phyloP scores from a whole-genome alignment of 2,113 vertebrate species.

The Capreolus pygargus region DNA sequence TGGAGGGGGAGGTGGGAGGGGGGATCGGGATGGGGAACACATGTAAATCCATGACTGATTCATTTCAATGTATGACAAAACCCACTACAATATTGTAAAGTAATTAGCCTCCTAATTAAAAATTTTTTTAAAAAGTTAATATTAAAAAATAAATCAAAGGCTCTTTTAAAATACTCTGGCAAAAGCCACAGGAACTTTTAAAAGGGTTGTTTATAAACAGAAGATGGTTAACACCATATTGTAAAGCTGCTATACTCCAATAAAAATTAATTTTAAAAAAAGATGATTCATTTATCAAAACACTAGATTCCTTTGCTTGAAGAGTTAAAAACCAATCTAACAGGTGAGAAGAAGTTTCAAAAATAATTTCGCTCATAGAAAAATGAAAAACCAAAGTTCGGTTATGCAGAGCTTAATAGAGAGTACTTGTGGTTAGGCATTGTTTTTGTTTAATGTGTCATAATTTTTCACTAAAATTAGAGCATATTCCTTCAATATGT shows the following conservation, averaged over 20 bases:
- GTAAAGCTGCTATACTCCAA: not conserved
- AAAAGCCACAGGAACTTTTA: not conserved
- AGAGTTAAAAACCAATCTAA: slow-evolving; percentile 14
- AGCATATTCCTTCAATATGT: not conserved
- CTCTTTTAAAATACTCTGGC: not conserved
- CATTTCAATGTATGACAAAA: no score
- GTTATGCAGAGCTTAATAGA: not conserved
- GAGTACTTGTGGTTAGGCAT: not conserved
- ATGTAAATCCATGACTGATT: no score
- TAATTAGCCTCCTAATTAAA: no score
- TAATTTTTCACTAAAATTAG: not conserved
- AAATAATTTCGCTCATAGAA: not conserved
- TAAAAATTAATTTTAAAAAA: not conserved
- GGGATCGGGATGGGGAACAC: no score
- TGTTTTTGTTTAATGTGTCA: not conserved
- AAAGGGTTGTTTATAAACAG: not conserved
- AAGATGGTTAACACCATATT: not conserved
- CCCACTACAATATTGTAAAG: no score
- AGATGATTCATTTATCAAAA: not conserved
- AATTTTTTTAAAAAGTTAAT: not conserved
- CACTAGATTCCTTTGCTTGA: not conserved
- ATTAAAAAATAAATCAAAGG: not conserved
- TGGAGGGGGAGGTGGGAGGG: no score
- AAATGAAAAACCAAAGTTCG: not conserved
- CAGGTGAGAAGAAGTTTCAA: not conserved